Conservation (phyloP, 2,113 vertebrate species). For the Taxidea taxus region DNA sequence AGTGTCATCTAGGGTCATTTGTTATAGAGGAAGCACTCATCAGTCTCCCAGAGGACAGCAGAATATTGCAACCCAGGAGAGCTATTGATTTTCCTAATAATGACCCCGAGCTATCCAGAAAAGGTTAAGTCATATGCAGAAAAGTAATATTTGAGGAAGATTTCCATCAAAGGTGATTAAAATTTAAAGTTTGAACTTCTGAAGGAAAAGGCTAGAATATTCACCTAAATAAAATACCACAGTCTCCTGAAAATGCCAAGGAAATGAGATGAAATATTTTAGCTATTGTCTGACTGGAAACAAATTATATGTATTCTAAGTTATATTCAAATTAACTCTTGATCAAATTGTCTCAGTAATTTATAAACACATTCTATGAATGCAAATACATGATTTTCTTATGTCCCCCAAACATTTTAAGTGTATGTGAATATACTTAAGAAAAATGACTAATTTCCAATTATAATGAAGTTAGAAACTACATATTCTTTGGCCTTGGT, state of each 20-base stretch:
- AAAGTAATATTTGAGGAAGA: neutral
- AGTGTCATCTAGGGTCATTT: neutral
- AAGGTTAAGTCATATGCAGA: neutral
- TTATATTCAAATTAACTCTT: neutral
- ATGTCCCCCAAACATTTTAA: neutral
- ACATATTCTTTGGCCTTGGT: neutral
- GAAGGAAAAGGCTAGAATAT: neutral
- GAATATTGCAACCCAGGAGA: neutral
- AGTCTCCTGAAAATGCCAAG: neutral
- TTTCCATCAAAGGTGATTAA: neutral
- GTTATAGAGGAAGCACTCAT: neutral
- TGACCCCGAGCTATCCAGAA: neutral
- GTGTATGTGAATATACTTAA: neutral
- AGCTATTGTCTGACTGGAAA: neutral
- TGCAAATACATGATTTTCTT: neutral
- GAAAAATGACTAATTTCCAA: neutral
- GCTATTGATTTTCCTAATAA: constrained; percentile 17
- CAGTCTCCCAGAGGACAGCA: neutral
- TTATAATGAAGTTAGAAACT: neutral
- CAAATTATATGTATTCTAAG: neutral
- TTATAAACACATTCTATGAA: neutral
- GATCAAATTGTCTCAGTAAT: neutral
- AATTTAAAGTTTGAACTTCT: neutral
- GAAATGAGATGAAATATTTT: constrained; percentile 22
- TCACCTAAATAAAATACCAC: neutral